A percentile compares a stretch with the other conserved stretches of the same genome.
Evolutionary conservation across 1,140 invertebrate species (phyloP).

Genomic region (Fopius arisanus): DNA sequence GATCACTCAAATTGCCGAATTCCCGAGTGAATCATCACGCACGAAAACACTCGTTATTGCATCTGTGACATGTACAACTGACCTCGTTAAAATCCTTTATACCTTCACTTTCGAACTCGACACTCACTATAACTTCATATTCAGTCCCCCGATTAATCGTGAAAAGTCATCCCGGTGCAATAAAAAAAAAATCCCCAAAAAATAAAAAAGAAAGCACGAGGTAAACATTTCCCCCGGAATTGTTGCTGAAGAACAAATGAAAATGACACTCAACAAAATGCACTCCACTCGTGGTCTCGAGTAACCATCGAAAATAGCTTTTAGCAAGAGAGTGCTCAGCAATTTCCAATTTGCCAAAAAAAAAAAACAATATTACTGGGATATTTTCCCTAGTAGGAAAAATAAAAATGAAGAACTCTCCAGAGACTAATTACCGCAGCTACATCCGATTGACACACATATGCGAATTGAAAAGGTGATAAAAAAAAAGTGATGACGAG

Average conservation of each 20-base stretch:
- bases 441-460: not conserved
- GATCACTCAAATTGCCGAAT: too few relatives aligned
- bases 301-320: not conserved
- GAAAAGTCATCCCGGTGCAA: not conserved
- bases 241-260: not conserved
- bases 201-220: not conserved
- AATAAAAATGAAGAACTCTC: too few relatives aligned
- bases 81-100: conserved; percentile 12
- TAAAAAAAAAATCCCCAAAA: not conserved
- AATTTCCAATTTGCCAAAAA: too few relatives aligned
- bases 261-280: conserved; percentile 1
- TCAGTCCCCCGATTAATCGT: not conserved
- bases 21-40: not conserved
- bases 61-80: conserved; percentile 10
- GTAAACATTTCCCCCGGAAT: not conserved
- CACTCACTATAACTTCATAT: not conserved
- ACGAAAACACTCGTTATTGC: not conserved
- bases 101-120: conserved; percentile 14
- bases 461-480: not conserved
- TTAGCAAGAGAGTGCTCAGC: too few relatives aligned
- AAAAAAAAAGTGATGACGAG: too few relatives aligned
- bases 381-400: too few relatives aligned
- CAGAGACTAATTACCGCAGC: not conserved
- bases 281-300: not conserved
- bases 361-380: too few relatives aligned